Evolutionary conservation across 2,888 invertebrate genomes (phyloP).

Genomic region (Scaeva pyrastri): DNA sequence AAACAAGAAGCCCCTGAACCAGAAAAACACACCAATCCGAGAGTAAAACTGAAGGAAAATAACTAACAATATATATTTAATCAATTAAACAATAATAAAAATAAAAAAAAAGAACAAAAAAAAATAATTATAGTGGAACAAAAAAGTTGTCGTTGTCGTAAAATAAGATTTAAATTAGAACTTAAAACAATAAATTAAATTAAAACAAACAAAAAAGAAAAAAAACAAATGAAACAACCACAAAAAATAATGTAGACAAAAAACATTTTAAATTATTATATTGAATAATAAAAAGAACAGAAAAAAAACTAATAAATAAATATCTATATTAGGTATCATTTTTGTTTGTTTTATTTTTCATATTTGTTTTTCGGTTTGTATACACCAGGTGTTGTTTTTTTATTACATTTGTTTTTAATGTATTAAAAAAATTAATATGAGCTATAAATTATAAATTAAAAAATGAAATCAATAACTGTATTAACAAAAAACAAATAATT

Average conservation of each 20-base stretch:
- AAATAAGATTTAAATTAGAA: conserved; percentile 71
- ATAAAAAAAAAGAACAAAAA: conserved; percentile 31
- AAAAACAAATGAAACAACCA: conserved; percentile 54
- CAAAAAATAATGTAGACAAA: conserved; percentile 60
- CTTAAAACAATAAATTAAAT: conserved; percentile 68
- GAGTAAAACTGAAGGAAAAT: conserved; percentile 52
- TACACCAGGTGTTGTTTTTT: conserved; percentile 61
- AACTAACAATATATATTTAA: conserved; percentile 66
- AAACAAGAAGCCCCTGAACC: conserved; percentile 27
- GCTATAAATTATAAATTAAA: conserved; percentile 50
- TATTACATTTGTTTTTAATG: conserved; percentile 64
- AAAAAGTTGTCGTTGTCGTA: conserved; percentile 73
- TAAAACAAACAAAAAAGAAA: background rate
- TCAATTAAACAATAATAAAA: conserved; percentile 70
- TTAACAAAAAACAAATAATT: conserved; percentile 35
- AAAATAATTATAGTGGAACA: conserved; percentile 69
- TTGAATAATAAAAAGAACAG: conserved; percentile 34
- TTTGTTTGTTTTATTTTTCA: conserved; percentile 44
- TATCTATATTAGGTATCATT: conserved; percentile 75
- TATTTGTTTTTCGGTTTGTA: conserved; percentile 61
- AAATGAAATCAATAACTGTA: conserved; percentile 16
- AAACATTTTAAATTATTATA: conserved; percentile 54
- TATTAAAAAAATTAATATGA: conserved; percentile 35
- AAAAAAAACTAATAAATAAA: conserved; percentile 54
- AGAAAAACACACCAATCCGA: conserved; percentile 71